Conservation (phyloP, 2,113 vertebrate genomes). For the Megalops atlanticus region DNA sequence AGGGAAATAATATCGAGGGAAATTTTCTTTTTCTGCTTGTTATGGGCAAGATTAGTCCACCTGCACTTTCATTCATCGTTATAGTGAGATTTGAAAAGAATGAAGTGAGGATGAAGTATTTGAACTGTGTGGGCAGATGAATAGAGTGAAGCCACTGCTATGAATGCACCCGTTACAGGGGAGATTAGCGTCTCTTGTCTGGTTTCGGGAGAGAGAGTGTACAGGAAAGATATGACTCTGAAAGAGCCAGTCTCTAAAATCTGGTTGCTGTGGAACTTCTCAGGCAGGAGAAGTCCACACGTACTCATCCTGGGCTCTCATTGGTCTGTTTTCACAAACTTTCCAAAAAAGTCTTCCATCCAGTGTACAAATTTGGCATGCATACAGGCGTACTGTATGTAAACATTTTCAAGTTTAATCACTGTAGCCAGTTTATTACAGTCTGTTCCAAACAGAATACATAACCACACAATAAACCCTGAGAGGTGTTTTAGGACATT, state of each 20-base stretch:
- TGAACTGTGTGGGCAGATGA: constrained; percentile 15
- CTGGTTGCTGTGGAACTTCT: not conserved
- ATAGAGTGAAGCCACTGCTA: constrained; percentile 3
- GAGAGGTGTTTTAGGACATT: no score
- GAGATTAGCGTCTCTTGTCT: not conserved
- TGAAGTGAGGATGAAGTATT: constrained; percentile 14
- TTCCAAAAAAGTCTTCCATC: no score
- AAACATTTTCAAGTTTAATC: not conserved
- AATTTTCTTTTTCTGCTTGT: not conserved
- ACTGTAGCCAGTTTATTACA: not conserved
- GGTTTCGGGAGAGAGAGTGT: not conserved
- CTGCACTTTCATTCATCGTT: not conserved
- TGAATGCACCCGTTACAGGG: not conserved
- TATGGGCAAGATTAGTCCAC: not conserved
- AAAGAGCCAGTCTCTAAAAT: not conserved
- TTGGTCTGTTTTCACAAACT: no score
- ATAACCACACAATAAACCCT: no score
- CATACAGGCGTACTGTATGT: no score
- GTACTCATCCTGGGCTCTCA: not conserved
- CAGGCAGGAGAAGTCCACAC: not conserved
- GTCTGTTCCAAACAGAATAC: no score
- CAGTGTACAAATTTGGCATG: no score
- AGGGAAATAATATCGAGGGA: no score
- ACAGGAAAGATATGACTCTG: not conserved
- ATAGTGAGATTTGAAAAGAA: not conserved